These are phyloP conservation scores for Spea multiplicata DNA, from an alignment of 2,113 vertebrate species.

Conservation along the genomic window DNA sequence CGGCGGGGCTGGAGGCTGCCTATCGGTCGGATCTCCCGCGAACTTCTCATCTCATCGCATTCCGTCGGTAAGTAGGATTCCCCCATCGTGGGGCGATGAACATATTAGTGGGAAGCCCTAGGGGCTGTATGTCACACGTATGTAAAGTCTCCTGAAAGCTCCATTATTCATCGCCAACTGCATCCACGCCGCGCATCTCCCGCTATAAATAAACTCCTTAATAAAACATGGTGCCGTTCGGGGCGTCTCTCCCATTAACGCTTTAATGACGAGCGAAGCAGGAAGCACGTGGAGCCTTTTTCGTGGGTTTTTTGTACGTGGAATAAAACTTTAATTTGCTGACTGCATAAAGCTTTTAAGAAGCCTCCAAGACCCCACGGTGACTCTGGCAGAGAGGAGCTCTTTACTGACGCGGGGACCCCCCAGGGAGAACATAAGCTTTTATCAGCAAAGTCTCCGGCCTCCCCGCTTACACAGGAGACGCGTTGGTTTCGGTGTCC, in stretches of 20 bases:
- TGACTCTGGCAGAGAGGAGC: constrained; percentile 19
- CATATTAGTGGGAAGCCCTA: too few species aligned
- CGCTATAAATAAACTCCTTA: constrained; percentile 10
- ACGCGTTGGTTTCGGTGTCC: neutral
- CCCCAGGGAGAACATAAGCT: neutral
- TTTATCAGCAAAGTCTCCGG: too few species aligned
- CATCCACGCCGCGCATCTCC: neutral
- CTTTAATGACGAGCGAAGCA: constrained; percentile 2
- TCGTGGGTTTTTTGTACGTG: constrained; percentile 19
- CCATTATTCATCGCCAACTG: neutral
- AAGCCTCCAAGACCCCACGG: constrained; percentile 7
- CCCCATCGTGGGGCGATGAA: too few species aligned
- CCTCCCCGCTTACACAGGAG: neutral
- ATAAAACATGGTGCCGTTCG: neutral
- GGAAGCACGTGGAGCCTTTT: constrained; percentile 14
- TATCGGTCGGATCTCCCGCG: too few species aligned
- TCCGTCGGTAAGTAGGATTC: too few species aligned
- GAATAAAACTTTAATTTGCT: constrained; percentile 42
- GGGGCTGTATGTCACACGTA: too few species aligned
- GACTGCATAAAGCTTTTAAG: constrained; percentile 44
- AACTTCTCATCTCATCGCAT: too few species aligned
- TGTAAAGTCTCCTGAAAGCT: neutral
- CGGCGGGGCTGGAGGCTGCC: too few species aligned
- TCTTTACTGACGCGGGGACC: constrained; percentile 19
- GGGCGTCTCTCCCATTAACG: neutral